Evolutionary conservation across 2,888 invertebrate genomes (phyloP), one percentile per base, ranked within the genome.

Genomic region (Trachelus tabidus): DNA sequence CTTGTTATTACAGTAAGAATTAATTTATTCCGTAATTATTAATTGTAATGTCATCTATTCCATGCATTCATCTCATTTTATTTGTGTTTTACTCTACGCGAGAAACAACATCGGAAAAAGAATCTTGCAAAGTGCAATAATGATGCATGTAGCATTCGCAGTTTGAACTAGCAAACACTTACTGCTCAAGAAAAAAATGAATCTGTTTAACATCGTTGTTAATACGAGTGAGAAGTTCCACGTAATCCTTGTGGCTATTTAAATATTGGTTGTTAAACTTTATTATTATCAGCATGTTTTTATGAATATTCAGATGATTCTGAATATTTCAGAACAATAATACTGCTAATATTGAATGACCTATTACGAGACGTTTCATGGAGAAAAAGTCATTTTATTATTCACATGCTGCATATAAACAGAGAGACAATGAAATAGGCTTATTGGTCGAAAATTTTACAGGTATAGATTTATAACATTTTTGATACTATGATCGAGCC

Each of bases 1-100:
- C 95, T 0, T 96, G 96, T 87, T 95, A 95, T 85, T 95, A 95
- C 89, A 94, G 96, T 96, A 86, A 93, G 94, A 89, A 81, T 76
- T 9, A 71, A 34, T 71, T 33, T 33, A 12, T 71, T 56, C 9
- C 56, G 6, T 56, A 23, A 23, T 56, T 23, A 9, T 56, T 56
- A 56, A 23, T 56, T 56, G 23, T 2, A 56, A 56, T 23, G 23
- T 56, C 56, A 9, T 23, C 23, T 9, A 2, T 23, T 23, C 56
- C 9, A 23, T 15, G 23, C 9, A 56, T 23, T 9, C 23, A 23
- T 56, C 23, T 56, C 9, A 9, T 23, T 23, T 23, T 73, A 77
- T 37, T 80, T 82, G 73, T 81, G 75, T 40, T 15, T 73, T n/a
- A 40, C 76, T 77, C 73, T 75, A 15, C 76, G 75, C 69, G 68